phyloP scores from a whole-genome alignment of 2,113 vertebrate genomes.

The Lagopus muta region DNA sequence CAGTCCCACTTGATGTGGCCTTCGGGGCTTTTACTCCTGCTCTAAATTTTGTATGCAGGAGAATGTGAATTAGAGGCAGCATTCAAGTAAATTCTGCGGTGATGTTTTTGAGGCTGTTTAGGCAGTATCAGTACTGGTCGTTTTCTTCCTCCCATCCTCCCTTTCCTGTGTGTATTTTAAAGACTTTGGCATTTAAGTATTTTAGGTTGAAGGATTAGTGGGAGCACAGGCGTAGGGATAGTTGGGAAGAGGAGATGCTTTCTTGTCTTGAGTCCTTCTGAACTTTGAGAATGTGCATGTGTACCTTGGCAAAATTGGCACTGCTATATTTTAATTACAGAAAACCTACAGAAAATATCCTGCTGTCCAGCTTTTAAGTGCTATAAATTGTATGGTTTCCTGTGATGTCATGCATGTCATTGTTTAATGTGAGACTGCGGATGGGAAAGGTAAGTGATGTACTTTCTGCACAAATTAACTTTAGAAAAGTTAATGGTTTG shows the following conservation, averaged over 20 bases:
- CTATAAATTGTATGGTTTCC: slow-evolving; percentile 52
- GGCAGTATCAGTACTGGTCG: neutral
- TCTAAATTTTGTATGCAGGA: neutral
- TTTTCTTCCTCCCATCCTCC: neutral
- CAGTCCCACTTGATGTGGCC: neutral
- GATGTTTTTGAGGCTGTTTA: neutral
- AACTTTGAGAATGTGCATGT: neutral
- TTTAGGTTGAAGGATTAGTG: neutral
- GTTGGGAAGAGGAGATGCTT: neutral
- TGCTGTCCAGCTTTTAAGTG: slow-evolving; percentile 52
- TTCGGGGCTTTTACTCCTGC: neutral
- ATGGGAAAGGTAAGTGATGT: slow-evolving; percentile 38
- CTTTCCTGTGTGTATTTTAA: neutral
- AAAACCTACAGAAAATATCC: slow-evolving; percentile 49
- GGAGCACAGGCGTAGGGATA: neutral
- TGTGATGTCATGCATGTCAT: slow-evolving; percentile 54
- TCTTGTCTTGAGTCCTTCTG: neutral
- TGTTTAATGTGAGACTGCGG: slow-evolving; percentile 49
- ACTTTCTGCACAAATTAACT: slow-evolving; percentile 44
- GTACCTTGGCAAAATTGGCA: slow-evolving; percentile 45
- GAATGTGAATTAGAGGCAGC: neutral
- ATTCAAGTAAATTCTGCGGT: neutral
- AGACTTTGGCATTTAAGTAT: neutral
- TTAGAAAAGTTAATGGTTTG: slow-evolving; percentile 40
- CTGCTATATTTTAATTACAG: slow-evolving; percentile 26